These are phyloP conservation scores for Sphaerodactylus townsendi DNA, from an alignment of 2,113 vertebrate genomes.

Conservation along the genomic window DNA sequence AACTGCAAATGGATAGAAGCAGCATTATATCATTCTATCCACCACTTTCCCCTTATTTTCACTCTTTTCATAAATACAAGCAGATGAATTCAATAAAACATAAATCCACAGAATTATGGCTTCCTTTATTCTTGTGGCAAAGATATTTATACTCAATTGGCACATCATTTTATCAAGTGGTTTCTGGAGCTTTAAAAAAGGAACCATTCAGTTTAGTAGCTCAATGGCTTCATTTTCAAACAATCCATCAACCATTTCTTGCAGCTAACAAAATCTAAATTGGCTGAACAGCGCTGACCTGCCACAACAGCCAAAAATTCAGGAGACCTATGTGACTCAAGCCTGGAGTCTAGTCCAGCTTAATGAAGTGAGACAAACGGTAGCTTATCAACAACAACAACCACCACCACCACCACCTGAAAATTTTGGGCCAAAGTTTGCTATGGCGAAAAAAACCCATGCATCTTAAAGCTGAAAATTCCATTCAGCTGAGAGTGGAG, in stretches of 20 bases:
- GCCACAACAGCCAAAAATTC: not conserved
- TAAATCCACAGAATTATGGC: conserved; percentile 68
- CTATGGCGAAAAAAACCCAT: not conserved
- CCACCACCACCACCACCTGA: not conserved
- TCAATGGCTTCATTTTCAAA: conserved; percentile 62
- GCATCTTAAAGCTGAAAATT: conserved; percentile 30
- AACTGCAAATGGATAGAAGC: conserved; percentile 51
- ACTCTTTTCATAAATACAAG: conserved; percentile 74
- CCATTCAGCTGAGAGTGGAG: conserved; percentile 40
- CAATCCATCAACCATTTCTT: conserved; percentile 54
- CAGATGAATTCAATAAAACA: conserved; percentile 75
- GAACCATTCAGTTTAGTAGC: conserved; percentile 67
- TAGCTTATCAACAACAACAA: not conserved
- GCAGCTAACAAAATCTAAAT: conserved; percentile 18
- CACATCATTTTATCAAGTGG: conserved; percentile 71
- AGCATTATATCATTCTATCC: conserved; percentile 58
- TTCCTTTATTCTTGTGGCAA: conserved; percentile 73
- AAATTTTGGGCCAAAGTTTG: conserved; percentile 22
- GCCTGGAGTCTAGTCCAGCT: not conserved
- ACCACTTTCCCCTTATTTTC: conserved; percentile 43
- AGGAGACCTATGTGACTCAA: not conserved
- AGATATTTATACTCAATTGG: conserved; percentile 73
- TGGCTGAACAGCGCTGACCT: conserved; percentile 4
- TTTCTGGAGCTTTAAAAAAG: conserved; percentile 63
- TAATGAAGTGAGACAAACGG: not conserved